A percentile compares a stretch with the other conserved stretches of the same genome.
These are phyloP conservation scores for Stenodema calcarata DNA, from an alignment of 2,888 invertebrate genomes.

Conservation along the genomic window DNA sequence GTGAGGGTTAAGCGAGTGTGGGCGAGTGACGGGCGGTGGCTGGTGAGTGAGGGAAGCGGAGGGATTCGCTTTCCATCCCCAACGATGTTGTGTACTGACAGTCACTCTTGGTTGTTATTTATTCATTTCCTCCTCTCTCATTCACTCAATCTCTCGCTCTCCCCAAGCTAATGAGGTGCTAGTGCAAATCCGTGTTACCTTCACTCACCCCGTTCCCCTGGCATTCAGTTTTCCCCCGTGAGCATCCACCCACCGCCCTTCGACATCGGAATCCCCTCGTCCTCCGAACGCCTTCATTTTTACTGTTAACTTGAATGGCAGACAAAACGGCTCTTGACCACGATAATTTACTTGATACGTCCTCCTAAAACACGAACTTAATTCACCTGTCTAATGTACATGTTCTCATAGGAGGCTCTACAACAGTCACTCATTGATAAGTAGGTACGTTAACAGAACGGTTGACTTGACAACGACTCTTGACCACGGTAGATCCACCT, in stretches of 20 bases:
- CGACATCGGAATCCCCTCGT: not conserved
- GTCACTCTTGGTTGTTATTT: not conserved
- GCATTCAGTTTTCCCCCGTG: not conserved
- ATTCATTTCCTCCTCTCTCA: conserved; percentile 32
- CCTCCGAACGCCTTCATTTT: not conserved
- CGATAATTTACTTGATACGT: no score
- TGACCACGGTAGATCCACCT: no score
- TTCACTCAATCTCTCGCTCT: conserved; percentile 33
- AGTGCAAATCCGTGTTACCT: conserved; percentile 19
- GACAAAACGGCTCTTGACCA: not conserved
- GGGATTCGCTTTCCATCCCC: not conserved
- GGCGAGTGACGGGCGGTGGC: no score
- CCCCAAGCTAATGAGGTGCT: conserved; percentile 12
- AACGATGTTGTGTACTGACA: not conserved
- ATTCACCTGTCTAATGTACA: no score
- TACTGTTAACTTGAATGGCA: not conserved
- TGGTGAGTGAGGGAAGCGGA: not conserved
- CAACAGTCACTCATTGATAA: no score
- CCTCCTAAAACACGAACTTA: no score
- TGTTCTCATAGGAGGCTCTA: no score
- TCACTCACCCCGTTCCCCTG: not conserved
- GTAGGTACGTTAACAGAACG: no score
- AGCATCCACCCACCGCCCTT: not conserved
- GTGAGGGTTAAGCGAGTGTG: no score
- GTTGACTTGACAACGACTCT: no score